Base-by-base conservation (phyloP, 2,888 invertebrate genomes). In the Dione vanillae region DNA sequence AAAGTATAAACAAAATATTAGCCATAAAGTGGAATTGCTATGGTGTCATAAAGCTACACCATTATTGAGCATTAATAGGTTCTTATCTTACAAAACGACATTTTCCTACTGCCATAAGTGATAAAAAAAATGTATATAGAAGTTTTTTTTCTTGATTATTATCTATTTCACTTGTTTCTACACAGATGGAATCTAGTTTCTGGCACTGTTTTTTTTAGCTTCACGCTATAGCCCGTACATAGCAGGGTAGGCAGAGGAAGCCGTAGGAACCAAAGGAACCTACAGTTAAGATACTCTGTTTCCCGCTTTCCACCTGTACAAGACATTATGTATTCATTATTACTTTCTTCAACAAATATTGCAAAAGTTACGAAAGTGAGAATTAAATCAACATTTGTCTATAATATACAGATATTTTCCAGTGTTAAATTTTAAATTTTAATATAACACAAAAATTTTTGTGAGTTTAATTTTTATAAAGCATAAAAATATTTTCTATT, bases 61-160 rank as follows among this genome's bases (percentile, higher is more conserved):
- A 61, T 45, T 61, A 45, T 27, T 20, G 8, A 16, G 43, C 45
- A n/a, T 45, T 45, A 45, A 61, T 61, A 45, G 20, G n/a, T 45
- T n/a, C 27, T 61, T 61, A 61, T 61, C 61, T 27, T 45, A 61
- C 45, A 16, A 45, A 61, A 45, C 6, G 1, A 27, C 12, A 35
- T 35, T 45, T 16, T 16, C n/a, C 27, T 16, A 61, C 27, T 35
- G 61, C 12, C 0, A 45, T n/a, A n/a, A 10, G 14, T 43, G 43
- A n/a, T 27, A 10, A 27, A 0, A 20, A 58, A 58, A 41, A n/a
- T n/a, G n/a, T n/a, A n/a, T 58, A 16, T 0, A 14, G n/a, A 10
- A 19, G 6, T 27, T n/a, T 59, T 41, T 59, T 27, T 11, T 1
- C 6, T 1, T 0, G 5, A 35, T 54, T 0, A 1, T 6, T 37